phyloP scores from a whole-genome alignment of 2,797 vertebrate species.

The Betta splendens region DNA sequence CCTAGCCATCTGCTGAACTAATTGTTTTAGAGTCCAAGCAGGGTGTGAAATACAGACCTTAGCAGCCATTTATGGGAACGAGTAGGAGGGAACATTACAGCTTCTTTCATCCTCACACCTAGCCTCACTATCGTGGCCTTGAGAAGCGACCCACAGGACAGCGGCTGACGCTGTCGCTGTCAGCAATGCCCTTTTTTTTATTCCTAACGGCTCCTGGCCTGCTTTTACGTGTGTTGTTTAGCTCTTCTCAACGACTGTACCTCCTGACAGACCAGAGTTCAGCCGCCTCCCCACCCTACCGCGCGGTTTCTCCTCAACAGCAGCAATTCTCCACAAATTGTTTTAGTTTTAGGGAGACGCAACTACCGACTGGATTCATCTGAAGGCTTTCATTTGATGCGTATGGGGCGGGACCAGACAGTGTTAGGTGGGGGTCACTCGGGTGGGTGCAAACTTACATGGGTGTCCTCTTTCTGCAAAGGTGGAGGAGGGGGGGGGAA shows the following conservation, averaged over 20 bases:
- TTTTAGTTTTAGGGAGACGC: too few species aligned
- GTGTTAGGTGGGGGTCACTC: constrained; percentile 46
- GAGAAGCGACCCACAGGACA: too few species aligned
- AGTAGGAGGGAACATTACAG: not conserved
- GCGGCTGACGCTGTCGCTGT: too few species aligned
- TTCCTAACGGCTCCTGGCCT: not conserved
- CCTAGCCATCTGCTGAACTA: not conserved
- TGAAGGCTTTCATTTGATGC: constrained; percentile 18
- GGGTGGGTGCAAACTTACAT: constrained; percentile 81
- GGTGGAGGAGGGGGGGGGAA: constrained; percentile 64
- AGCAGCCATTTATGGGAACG: not conserved
- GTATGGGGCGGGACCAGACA: constrained; percentile 41
- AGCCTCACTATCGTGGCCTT: too few species aligned
- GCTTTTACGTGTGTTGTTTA: not conserved
- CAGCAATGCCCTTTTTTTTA: not conserved
- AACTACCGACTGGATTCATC: constrained; percentile 35
- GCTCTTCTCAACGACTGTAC: too few species aligned
- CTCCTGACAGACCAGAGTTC: too few species aligned
- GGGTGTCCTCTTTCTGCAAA: constrained; percentile 87
- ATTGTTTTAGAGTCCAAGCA: too few species aligned
- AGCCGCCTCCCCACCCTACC: too few species aligned
- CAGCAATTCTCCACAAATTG: too few species aligned
- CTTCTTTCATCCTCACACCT: too few species aligned
- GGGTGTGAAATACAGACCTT: not conserved
- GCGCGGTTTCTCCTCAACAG: too few species aligned